Conservation (phyloP, 2,797 vertebrate genomes). For the Helarctos malayanus region DNA sequence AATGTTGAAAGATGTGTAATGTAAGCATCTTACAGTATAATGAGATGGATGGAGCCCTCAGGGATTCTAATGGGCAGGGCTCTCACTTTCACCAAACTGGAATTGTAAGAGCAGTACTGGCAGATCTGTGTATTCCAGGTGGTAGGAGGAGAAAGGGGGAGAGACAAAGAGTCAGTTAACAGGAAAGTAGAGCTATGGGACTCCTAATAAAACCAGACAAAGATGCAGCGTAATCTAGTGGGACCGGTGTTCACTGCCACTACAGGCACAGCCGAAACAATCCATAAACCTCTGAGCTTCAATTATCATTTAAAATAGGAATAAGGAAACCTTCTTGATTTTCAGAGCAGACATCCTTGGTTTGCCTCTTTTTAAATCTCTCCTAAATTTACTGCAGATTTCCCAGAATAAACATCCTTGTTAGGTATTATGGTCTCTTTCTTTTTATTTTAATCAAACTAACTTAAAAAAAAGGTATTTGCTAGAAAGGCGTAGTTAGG, state of each 20-base stretch:
- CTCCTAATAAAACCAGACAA: background rate
- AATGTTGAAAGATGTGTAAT: background rate
- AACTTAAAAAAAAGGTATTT: background rate
- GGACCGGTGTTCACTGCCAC: background rate
- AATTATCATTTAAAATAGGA: background rate
- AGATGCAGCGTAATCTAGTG: background rate
- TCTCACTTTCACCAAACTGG: background rate
- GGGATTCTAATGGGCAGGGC: background rate
- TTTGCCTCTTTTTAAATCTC: background rate
- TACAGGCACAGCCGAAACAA: background rate
- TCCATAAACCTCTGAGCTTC: background rate
- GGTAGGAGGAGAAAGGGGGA: background rate
- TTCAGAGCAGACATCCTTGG: background rate
- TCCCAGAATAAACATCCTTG: background rate
- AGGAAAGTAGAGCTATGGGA: background rate
- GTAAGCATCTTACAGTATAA: background rate
- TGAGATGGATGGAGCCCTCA: background rate
- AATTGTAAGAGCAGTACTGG: background rate
- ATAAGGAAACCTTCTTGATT: background rate
- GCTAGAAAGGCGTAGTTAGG: background rate
- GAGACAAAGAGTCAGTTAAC: background rate
- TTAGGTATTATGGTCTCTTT: background rate
- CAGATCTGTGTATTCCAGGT: background rate
- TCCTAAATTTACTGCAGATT: background rate
- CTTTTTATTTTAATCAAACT: background rate